A percentile compares a stretch with the other conserved stretches of the same genome.
Conservation (phyloP, 2,888 invertebrate genomes). For the Spisula solida region DNA sequence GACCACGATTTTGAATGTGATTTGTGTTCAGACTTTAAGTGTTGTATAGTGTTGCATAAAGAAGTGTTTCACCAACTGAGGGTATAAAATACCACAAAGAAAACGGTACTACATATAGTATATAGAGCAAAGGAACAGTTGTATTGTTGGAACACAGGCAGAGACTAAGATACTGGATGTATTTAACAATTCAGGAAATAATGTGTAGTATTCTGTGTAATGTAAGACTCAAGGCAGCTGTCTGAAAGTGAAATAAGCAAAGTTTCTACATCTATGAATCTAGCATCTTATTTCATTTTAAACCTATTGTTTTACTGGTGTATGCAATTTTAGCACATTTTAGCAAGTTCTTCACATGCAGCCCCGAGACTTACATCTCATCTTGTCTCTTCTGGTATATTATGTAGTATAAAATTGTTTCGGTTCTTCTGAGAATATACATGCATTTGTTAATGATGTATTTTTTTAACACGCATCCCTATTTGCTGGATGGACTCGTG, state of each 20-base stretch:
- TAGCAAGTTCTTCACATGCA: not conserved
- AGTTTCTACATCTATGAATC: not conserved
- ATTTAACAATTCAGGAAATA: not conserved
- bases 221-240: constrained; percentile 7
- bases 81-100: not conserved
- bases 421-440: not conserved
- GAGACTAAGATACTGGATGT: not conserved
- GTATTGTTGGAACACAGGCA: not conserved
- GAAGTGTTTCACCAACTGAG: not conserved
- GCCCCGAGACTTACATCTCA: not conserved
- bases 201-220: not conserved
- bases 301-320: not conserved
- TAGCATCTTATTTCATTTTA: not conserved
- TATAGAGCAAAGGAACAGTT: not conserved
- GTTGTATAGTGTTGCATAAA: constrained; percentile 13
- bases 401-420: not conserved
- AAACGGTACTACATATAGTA: not conserved
- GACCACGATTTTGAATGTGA: constrained; percentile 47
- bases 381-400: too few species aligned
- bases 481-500: not conserved
- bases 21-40: not conserved
- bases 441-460: not conserved
- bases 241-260: not conserved
- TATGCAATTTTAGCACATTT: not conserved
- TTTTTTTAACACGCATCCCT: not conserved